Percentiles rank a stretch among this genome's conserved stretches.
Evolutionary conservation across 2,113 vertebrate species (phyloP).

Genomic region (Nyctereutes procyonoides): DNA sequence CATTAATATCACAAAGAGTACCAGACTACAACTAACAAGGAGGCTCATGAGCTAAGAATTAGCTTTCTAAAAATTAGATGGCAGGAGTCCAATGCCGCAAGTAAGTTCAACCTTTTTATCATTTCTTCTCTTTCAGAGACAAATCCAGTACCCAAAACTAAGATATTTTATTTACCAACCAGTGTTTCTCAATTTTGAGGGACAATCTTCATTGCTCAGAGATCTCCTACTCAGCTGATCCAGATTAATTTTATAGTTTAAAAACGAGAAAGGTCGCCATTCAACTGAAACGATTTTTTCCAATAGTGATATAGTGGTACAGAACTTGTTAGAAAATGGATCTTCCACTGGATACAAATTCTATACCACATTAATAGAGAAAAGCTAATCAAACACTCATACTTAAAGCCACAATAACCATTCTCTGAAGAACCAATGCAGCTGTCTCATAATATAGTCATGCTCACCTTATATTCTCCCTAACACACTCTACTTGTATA

Average conservation of each 20-base stretch:
- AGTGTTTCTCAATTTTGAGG: not conserved
- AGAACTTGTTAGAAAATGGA: conserved; percentile 1
- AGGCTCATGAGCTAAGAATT: not conserved
- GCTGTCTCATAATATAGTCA: not conserved
- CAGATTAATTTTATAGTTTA: not conserved
- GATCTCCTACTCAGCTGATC: not conserved
- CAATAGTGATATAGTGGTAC: not conserved
- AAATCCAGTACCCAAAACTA: not conserved
- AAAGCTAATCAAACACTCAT: not conserved
- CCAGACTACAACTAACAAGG: not conserved
- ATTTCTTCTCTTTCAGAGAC: not conserved
- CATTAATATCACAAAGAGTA: not conserved
- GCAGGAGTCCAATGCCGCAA: not conserved
- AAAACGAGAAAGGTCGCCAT: conserved; percentile 25
- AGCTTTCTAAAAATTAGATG: not conserved
- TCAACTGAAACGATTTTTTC: not conserved
- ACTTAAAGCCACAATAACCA: not conserved
- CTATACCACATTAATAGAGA: not conserved
- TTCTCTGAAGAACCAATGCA: not conserved
- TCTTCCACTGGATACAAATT: not conserved
- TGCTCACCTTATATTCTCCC: not conserved
- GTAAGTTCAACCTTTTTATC: not conserved
- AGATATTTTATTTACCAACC: not conserved
- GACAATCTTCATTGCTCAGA: not conserved
- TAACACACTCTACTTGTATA: not conserved